These are phyloP conservation scores for Mungos mungo DNA, from an alignment of 2,113 vertebrate genomes.

Conservation along the genomic window DNA sequence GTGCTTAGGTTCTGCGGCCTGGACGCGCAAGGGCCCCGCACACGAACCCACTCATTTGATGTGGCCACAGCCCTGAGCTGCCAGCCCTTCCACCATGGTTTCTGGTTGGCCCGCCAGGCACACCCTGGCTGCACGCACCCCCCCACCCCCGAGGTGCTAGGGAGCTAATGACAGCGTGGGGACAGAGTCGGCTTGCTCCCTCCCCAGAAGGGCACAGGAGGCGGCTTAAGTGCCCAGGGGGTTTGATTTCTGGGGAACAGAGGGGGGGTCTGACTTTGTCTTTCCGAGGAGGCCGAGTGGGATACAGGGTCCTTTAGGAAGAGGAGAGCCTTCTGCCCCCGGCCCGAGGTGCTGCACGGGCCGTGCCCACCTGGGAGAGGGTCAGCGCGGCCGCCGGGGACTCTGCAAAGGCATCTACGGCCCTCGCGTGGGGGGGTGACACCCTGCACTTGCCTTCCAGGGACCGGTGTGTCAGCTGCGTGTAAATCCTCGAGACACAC, in stretches of 20 bases:
- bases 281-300: neutral
- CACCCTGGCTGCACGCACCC: neutral
- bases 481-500: conserved; percentile 81
- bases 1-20: neutral
- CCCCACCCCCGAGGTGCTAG: neutral
- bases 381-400: neutral
- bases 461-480: conserved; percentile 78
- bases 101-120: neutral
- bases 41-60: neutral
- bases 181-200: neutral
- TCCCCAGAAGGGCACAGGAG: neutral
- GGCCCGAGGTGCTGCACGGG: neutral
- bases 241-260: neutral
- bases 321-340: neutral
- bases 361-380: neutral
- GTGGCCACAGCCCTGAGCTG: accelerated
- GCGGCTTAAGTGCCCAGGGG: neutral
- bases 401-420: conserved; percentile 42
- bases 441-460: conserved; percentile 81
- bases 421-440: conserved; percentile 74
- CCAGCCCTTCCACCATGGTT: neutral
- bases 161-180: neutral
- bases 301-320: neutral
- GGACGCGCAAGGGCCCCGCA: neutral
- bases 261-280: neutral